Conservation (phyloP, 2,888 invertebrate species). For the Alentia gelatinosa region DNA sequence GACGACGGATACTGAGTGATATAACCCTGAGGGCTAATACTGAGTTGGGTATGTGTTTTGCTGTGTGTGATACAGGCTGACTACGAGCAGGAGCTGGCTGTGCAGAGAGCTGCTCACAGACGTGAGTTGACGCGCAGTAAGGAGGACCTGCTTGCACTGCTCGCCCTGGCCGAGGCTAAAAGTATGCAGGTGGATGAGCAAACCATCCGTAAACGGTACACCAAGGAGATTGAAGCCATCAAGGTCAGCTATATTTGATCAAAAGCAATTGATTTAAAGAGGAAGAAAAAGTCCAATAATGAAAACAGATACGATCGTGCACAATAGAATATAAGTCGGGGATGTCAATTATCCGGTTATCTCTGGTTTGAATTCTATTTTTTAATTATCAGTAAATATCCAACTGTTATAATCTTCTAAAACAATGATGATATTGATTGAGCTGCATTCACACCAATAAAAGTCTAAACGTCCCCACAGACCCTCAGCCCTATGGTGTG, state of each 20-base stretch:
- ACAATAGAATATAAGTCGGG: too few species aligned
- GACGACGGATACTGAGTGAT: neutral
- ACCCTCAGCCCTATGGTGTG: too few species aligned
- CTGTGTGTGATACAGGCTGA: slow-evolving; percentile 62
- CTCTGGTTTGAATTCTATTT: too few species aligned
- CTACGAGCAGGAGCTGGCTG: slow-evolving; percentile 65
- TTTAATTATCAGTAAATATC: too few species aligned
- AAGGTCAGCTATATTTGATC: slow-evolving; percentile 60
- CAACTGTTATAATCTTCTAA: too few species aligned
- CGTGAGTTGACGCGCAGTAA: slow-evolving; percentile 64
- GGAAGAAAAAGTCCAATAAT: too few species aligned
- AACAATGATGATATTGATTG: too few species aligned
- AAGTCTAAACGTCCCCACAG: too few species aligned
- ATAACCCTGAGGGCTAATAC: neutral
- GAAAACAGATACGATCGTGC: too few species aligned
- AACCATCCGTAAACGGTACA: slow-evolving; percentile 63
- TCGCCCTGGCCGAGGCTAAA: slow-evolving; percentile 65
- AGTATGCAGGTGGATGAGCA: slow-evolving; percentile 64
- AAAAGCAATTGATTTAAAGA: too few species aligned
- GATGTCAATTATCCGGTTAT: too few species aligned
- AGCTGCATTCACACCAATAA: too few species aligned
- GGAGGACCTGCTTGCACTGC: slow-evolving; percentile 63
- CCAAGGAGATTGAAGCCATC: slow-evolving; percentile 65
- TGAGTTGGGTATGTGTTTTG: neutral
- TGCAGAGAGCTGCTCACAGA: slow-evolving; percentile 63